Base-by-base conservation (phyloP, 2,113 vertebrate genomes). In the Dunckerocampus dactyliophorus region DNA sequence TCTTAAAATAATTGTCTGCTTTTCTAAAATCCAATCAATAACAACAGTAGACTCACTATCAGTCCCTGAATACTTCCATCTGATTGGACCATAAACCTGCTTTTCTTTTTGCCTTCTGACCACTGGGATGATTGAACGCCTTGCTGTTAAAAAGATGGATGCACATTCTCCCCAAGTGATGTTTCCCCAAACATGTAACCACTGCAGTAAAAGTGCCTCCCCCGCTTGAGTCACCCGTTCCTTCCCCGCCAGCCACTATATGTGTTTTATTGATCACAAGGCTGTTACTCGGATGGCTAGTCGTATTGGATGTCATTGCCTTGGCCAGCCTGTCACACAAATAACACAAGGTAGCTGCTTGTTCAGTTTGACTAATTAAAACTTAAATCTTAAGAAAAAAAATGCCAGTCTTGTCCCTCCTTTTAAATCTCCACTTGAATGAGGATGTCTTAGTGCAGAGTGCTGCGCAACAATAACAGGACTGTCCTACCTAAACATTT, bases 261-360 rank as follows among this genome's bases (percentile, higher is more conserved):
- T 67, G 72, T 64, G 68, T 43, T 80, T 59, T 85, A 82, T 82
- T 71, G 81, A 82, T 84, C 62, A 59, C 48, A 63, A 11, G 63
- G 63, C 51, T 72, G 67, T 71, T 69, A 62, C 72, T 69, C 63
- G 52, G 70, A 77, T 74, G 82, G 74, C 68, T 59, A 15, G 24
- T 62, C 59, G 62, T 54, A 67, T 61, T 75, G 28, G 45, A 67
- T 65, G 74, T 55, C 67, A 67, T 51, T 55, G 47, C 63, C 62
- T 79, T 56, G 28, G 54, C 74, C 74, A 69, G 45, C 12, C 2
- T 6, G 62, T 20, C 59, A 66, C 45, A 63, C 61, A 68, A 72
- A 74, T 37, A 62, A 49, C 59, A 47, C 42, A 11, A 37, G 24
- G n/a, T 17, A 24, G 22, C n/a, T 14, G n/a, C 20, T 54, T 37